Evolutionary conservation across 2,113 vertebrate species (phyloP).

Genomic region (Sapajus apella): DNA sequence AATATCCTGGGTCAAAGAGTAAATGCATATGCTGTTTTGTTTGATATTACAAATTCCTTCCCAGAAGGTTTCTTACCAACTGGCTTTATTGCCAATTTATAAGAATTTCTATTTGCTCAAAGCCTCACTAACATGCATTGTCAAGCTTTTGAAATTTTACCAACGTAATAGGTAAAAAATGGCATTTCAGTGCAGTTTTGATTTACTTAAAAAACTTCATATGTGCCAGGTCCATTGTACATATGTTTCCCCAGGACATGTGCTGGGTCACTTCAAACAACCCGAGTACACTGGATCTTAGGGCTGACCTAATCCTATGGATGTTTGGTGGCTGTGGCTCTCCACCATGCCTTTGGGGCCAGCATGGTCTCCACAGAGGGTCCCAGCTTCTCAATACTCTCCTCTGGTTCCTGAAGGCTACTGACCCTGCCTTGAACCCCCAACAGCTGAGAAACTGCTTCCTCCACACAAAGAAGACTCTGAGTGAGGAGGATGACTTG

Average conservation of each 20-base stretch:
- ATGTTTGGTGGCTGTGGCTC: neutral
- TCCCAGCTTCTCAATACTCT: neutral
- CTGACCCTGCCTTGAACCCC: neutral
- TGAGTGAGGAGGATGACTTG: slow-evolving; percentile 55
- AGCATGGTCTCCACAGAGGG: neutral
- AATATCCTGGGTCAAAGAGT: neutral
- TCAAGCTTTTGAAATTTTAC: neutral
- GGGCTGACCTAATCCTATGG: neutral
- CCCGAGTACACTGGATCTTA: neutral
- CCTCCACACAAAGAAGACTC: slow-evolving; percentile 57
- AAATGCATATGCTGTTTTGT: neutral
- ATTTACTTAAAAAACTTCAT: neutral
- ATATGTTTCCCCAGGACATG: neutral
- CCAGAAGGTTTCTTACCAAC: neutral
- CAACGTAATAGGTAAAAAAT: neutral
- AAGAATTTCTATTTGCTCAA: neutral
- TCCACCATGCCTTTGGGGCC: no score
- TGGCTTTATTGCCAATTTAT: no score
- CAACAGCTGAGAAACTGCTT: neutral
- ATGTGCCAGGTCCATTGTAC: neutral
- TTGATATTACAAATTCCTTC: neutral
- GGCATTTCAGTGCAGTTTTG: neutral
- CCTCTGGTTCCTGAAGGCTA: neutral
- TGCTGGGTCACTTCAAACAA: neutral
- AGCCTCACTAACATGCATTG: neutral